Base-by-base conservation (phyloP, 2,888 invertebrate genomes). In the Drosophila aldrichi region DNA sequence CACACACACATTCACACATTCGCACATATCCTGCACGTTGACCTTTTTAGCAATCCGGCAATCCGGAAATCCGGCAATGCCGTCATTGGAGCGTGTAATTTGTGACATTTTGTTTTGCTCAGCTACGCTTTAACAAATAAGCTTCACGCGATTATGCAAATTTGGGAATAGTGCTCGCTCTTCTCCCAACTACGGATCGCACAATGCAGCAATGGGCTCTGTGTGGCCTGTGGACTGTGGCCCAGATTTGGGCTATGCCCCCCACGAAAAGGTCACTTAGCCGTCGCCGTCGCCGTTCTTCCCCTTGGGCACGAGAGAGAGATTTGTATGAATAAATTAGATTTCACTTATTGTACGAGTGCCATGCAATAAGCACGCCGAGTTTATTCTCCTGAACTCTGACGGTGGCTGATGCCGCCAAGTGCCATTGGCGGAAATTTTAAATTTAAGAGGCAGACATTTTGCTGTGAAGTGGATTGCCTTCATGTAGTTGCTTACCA, bases 91-190 rank as follows among this genome's bases (percentile, higher is more conserved):
- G 62, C 79, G 71, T 85, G 84, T 89, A 89, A 85, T 89, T 85
- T 87, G 76, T 87, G 89, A 77, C 84, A 89, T 85, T 89, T 82
- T 87, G 74, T 82, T 89, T 66, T 81, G 81, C 72, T 66, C 65
- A 75, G 70, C 74, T 79, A 69, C 60, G 65, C 66, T 85, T 87
- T 81, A 72, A 85, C 88, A 88, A 88, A 85, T 89, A 85, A 88
- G 89, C 80, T 89, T 74, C 82, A 85, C 85, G 88, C 88, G 88
- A 89, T 86, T 86, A 86, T 86, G 86, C 74, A 89, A 86, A 86
- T 86, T 77, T 71, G 34, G 10, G 38, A 61, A 58, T 67, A 61
- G 61, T 64, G 71, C 36, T 79, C 67, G 43, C 74, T 80, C 32
- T 8, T 18, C 65, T 58, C 54, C 36, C 25, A 55, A 44, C 64